Percentiles rank a stretch among this genome's conserved stretches.
phyloP scores from a whole-genome alignment of 2,113 vertebrate species.

The Fregata magnificens region DNA sequence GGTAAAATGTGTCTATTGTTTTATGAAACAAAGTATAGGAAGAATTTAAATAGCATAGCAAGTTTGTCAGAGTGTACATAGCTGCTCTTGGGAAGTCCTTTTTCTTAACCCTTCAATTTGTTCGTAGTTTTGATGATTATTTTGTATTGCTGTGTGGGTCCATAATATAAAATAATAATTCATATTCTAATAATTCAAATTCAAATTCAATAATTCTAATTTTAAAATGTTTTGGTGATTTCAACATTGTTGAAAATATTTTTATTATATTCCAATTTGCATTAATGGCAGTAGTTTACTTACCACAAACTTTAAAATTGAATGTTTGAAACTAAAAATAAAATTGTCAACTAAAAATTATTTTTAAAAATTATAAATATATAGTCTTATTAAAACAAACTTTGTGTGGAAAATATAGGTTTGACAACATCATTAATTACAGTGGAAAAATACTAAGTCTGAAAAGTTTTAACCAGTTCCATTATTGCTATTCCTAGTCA shows the following conservation, averaged over 20 bases:
- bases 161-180: background rate
- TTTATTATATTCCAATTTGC: background rate
- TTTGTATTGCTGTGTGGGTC: background rate
- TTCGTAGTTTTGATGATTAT: background rate
- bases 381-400: background rate
- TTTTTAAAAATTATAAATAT: background rate
- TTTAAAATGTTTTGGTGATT: background rate
- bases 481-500: background rate
- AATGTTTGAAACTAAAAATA: background rate
- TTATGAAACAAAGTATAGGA: background rate
- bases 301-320: background rate
- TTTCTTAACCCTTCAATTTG: background rate
- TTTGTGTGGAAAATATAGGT: background rate
- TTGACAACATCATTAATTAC: background rate
- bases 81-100: too few relatives aligned
- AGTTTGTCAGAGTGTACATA: background rate
- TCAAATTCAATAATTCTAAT: background rate
- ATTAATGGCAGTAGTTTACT: background rate
- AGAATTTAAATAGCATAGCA: background rate
- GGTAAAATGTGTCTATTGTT: background rate
- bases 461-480: background rate
- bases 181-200: background rate
- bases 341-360: background rate
- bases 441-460: background rate
- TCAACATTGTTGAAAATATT: background rate